Evolutionary conservation across 2,888 invertebrate species (phyloP), one percentile per base, ranked within the genome.

Genomic region (Lasioglossum malachurum): DNA sequence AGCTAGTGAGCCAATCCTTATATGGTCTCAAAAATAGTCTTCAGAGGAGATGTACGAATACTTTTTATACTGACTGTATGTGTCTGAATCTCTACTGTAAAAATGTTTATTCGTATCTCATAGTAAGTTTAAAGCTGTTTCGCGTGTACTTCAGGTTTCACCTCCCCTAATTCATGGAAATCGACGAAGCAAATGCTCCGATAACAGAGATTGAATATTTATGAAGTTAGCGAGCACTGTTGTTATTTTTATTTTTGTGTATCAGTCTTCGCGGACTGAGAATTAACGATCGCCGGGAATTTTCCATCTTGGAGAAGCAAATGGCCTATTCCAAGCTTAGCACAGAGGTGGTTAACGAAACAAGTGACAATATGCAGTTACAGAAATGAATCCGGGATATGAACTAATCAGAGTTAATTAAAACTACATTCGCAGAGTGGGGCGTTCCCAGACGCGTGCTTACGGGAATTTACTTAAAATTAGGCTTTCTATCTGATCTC

Each of bases 401-500:
- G 46, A 46, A 60, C 14, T 78, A 73, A 78, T 64, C 60, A 44
- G 76, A 74, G 38, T 38, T 46, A 60, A 60, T 46, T 27, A 49
- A 19, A n/a, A 27, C 23, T 38, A 38, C 10, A 41, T 23, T 71
- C 35, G 10, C 31, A 10, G 57, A n/a, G 16, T 38, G 67, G 46
- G 74, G 23, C 38, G 67, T 19, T 53, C 53, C 23, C 46, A 64
- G 14, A 44, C 16, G 23, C 8, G 44, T 14, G 49, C 27, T 27
- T 49, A 46, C n/a, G 57, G 27, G 14, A 57, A 75, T 49, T 46
- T 8, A 16, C 31, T 67, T 73, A 73, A 78, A 78, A 78, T 74
- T 57, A 12, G 41, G 46, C 74, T 44, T 12, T 23, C 57, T 77
- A 69, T 73, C n/a, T 82, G 69, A 77, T 74, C 38, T 74, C 35